Evolutionary conservation across 2,888 invertebrate species (phyloP), one percentile per base, ranked within the genome.

Genomic region (Habroteleia sp.): DNA sequence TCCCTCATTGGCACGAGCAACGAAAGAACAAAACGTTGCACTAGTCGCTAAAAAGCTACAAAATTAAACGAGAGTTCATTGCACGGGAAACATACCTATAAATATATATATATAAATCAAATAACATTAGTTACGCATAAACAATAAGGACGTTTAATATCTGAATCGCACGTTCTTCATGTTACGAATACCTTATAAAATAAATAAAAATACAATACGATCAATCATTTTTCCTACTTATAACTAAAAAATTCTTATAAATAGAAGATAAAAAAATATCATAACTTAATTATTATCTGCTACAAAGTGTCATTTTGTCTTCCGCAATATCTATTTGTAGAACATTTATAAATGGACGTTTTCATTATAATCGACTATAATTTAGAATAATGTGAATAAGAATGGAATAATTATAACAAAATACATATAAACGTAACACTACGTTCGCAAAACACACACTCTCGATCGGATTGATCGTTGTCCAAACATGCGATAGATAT

Each of bases 381-480:
- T 23, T 11, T 35, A 48, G 48, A 58, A 68, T 68, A 68, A 56
- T 58, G 58, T 29, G 48, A 68, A 58, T 68, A 68, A 41, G 17
- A 48, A 29, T 31, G 35, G 35, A 35, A 25, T 33, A 44, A 33
- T 16, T 41, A 41, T n/a, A 3, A 20, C 17, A 54, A n/a, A 10
- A 2, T 31, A 60, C 33, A 60, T 25, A 58, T 4, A 68, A 71
- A 71, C 60, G 46, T 62, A 71, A 27, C 52, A 46, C 46, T 62
- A 62, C 62, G 54, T 71, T 71, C 39, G 69, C 62, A 46, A 23
- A 56, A 44, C 65, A 65, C 54, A 25, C 54, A 52, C 13, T 60
- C n/a, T 27, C 41, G 17, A 60, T 33, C 60, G 11, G 39, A 11
- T 10, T 23, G 44, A 60, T 52, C 44, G 10, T 33, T 20, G 58